Conservation (phyloP, 2,797 vertebrate genomes). For the Heteromormyrus szaboi region DNA sequence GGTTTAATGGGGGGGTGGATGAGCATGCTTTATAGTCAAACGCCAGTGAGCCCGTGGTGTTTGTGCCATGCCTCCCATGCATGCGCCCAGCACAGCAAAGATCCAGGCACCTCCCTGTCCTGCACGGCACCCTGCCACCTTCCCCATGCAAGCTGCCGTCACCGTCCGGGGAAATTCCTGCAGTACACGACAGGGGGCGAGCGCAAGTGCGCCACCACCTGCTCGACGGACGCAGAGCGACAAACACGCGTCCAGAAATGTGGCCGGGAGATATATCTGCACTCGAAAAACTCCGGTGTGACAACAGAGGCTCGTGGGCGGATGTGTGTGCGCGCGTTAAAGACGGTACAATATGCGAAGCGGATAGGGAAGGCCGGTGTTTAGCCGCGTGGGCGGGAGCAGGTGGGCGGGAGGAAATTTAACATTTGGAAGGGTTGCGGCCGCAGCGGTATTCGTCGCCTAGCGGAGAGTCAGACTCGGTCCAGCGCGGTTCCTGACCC, state of each 20-base stretch:
- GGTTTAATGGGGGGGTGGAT: neutral
- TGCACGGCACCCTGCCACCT: neutral
- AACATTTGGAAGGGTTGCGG: neutral
- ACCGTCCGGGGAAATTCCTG: neutral
- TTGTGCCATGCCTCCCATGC: neutral
- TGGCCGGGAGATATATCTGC: neutral
- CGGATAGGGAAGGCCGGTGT: neutral
- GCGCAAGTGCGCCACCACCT: neutral
- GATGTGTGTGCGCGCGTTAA: neutral
- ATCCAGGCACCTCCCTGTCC: neutral
- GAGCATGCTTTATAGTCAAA: neutral
- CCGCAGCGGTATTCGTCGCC: neutral
- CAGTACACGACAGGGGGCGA: neutral
- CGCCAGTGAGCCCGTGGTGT: neutral
- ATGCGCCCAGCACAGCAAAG: too few species aligned
- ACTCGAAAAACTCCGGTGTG: neutral
- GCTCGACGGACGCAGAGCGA: neutral
- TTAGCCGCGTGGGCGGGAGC: neutral
- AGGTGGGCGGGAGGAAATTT: constrained; percentile 9
- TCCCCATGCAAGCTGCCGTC: neutral
- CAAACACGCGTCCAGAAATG: neutral
- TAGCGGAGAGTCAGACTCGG: neutral
- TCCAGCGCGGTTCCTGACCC: neutral
- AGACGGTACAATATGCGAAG: neutral
- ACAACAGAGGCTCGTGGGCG: constrained; percentile 4